A percentile compares a stretch with the other conserved stretches of the same genome.
Evolutionary conservation across 2,113 vertebrate genomes (phyloP).

Genomic region (Cryptotis parvus): DNA sequence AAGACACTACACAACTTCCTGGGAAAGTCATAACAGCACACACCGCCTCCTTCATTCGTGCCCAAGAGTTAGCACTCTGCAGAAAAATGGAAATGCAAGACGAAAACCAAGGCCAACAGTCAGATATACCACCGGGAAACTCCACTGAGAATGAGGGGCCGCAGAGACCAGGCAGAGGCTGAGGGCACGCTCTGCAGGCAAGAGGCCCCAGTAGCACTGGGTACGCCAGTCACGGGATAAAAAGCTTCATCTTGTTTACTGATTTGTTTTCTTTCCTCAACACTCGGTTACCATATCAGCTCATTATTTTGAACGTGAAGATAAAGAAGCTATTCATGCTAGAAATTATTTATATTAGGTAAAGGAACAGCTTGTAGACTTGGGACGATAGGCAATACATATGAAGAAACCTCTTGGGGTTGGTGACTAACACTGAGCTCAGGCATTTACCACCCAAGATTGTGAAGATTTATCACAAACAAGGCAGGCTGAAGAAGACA

Average conservation of each 20-base stretch:
- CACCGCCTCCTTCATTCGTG: neutral
- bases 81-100: neutral
- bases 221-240: neutral
- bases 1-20: neutral
- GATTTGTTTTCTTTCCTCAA: neutral
- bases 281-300: neutral
- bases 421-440: neutral
- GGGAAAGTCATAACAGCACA: neutral
- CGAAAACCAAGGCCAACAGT: slow-evolving; percentile 38
- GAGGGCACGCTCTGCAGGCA: no score
- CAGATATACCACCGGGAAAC: neutral
- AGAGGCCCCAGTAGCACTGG: no score
- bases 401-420: neutral
- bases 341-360: neutral
- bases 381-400: neutral
- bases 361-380: neutral
- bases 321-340: slow-evolving; percentile 8
- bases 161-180: no score
- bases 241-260: neutral
- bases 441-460: neutral
- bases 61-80: neutral
- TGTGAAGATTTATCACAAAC: neutral
- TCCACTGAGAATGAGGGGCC: no score
- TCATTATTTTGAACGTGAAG: slow-evolving; percentile 20
- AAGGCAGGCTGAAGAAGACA: neutral